Evolutionary conservation across 2,888 invertebrate species (phyloP).

Genomic region (Eristalis intricaria): DNA sequence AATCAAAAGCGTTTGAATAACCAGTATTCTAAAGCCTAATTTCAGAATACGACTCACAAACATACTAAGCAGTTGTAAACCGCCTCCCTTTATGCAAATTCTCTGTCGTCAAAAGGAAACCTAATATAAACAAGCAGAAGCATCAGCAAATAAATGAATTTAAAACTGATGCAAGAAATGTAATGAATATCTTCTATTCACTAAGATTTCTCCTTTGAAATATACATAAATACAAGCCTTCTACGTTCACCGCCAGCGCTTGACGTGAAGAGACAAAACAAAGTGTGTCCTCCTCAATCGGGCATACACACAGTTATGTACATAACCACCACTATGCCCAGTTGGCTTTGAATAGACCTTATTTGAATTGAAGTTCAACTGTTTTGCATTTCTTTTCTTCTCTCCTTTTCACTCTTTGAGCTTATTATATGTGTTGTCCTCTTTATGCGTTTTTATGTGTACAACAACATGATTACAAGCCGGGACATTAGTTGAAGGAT

Average conservation of each 20-base stretch:
- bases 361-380: slow-evolving; percentile 16
- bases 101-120: not conserved
- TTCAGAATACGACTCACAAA: not conserved
- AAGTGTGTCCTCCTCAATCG: slow-evolving; percentile 15
- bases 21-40: not conserved
- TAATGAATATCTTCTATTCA: not conserved
- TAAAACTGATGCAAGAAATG: not conserved
- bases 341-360: slow-evolving; percentile 7
- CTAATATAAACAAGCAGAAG: not conserved
- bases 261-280: slow-evolving; percentile 14
- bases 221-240: not conserved
- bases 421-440: not conserved
- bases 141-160: not conserved
- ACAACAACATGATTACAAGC: not conserved
- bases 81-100: not conserved
- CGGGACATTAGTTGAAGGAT: not conserved
- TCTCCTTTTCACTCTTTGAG: not conserved
- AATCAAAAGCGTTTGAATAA: not conserved
- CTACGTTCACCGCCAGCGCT: not conserved
- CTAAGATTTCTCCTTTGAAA: not conserved
- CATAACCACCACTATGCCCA: not conserved
- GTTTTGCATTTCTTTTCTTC: not conserved
- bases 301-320: not conserved
- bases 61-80: not conserved
- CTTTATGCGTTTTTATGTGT: slow-evolving; percentile 24